Evolutionary conservation across 2,797 vertebrate genomes (phyloP), one percentile per base, ranked within the genome.

Genomic region (Catamblyrhynchus diadema): DNA sequence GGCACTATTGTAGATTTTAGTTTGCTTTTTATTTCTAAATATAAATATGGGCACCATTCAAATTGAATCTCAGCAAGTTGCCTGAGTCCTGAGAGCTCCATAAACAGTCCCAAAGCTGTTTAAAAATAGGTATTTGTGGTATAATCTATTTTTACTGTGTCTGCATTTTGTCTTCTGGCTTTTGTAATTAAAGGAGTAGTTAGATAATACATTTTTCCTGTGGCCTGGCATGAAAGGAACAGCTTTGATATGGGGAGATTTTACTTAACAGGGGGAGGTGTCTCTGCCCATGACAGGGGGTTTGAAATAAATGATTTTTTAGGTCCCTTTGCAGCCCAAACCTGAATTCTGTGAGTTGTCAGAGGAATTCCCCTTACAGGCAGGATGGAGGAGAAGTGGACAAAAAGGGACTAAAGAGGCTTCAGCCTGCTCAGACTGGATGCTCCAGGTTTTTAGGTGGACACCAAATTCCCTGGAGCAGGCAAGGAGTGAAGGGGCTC

Each of bases 1-100:
- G 81, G 74, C 85, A 71, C 95, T 96, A 93, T 91, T 89, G 51
- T 91, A 90, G 89, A 92, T 96, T 94, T 88, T 91, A 95, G 92
- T 94, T 93, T 90, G 77, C 86, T 96, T 97, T 60, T 97, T 97
- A 95, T 93, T 97, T 88, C 96, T 97, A 97, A 95, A 96, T 95
- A 97, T 95, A 96, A 96, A 93, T 92, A 85, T 8, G 20, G 32
- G 67, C 94, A 93, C 61, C 62, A 78, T 94, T 97, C 86, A 95
- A 93, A 96, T 93, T 3, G 24, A 90, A 64, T 92, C 95, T 97
- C 93, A 94, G 88, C 95, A 92, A 95, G 97, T 96, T 96, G 77
- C 85, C 90, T 84, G 86, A 91, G 86, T 94, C 93, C 92, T 71
- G 72, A 89, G 81, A 81, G 51, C 85, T 95, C 89, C 65, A 80